Base-by-base conservation (phyloP, 2,888 invertebrate species). In the Drosophila cracens region DNA sequence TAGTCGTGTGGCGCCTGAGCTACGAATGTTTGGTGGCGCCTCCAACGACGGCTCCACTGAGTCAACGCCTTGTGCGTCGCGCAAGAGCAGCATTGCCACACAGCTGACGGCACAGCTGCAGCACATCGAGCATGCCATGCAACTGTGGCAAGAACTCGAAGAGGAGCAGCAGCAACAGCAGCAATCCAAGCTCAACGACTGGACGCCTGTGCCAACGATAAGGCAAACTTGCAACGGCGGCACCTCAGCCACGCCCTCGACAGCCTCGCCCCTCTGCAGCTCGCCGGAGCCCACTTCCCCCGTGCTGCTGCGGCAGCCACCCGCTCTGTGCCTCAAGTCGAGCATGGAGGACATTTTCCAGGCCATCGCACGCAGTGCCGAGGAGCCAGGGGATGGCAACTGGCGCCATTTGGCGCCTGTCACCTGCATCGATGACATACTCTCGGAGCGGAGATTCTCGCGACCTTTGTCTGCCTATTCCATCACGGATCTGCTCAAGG, bases 391-490 rank as follows among this genome's bases (percentile, higher is more conserved):
- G 16, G 82, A 84, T 48, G 77, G 79, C 70, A 82, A 82, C 46
- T 81, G 87, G 11, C 46, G 46, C 13, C 46, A 16, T 21, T 77
- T 89, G 4, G 81, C 90, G 51, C 92, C 93, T 25, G 91, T 93
- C 46, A 92, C 92, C 75, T 89, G 92, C 57, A 92, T 93, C 69
- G 93, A 93, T 69, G 93, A 93, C 33, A 93, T 93, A 62, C 87
- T 93, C 51, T 91, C 91, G 11, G 91, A 93, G 72, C 90, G 93
- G 0, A 74, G 93, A 4, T 88, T 93, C 69, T 93, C 93, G 1
- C 79, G 93, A 0, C 91, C 93, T 0, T 70, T 93, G 18, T 93
- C 93, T 25, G 92, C 93, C 18, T 93, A 93, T 79, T 93, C 93
- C 73, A 93, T 93, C 75, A 92, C 92, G 54, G 93, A 93, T 85